Percentiles rank a stretch among this genome's conserved stretches.
Evolutionary conservation across 2,113 vertebrate genomes (phyloP).

Genomic region (Periophthalmus modestus): DNA sequence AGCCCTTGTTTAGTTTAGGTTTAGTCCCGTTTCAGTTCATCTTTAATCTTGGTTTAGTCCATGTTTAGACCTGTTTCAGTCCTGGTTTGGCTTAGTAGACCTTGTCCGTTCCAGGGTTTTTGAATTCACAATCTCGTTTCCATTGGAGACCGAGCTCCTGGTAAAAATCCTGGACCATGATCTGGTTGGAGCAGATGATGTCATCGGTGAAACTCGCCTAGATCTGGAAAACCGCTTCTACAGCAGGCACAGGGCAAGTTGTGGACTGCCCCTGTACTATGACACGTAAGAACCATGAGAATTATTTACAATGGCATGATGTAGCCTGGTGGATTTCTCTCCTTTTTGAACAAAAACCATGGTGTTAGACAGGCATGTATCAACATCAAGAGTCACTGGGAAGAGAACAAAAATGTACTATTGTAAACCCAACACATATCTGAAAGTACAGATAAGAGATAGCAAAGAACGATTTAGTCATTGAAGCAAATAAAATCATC

Average conservation of each 20-base stretch:
- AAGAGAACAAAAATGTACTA: too few species aligned
- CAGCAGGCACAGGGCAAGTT: constrained; percentile 86
- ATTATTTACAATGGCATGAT: neutral
- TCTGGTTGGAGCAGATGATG: constrained; percentile 87
- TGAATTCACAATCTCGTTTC: constrained; percentile 89
- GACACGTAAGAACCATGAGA: constrained; percentile 70
- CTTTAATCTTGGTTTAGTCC: neutral
- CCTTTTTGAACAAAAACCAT: neutral
- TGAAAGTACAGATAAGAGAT: too few species aligned
- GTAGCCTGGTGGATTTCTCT: neutral
- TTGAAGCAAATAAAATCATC: too few species aligned
- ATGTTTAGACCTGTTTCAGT: neutral
- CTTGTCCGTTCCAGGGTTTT: constrained; percentile 79
- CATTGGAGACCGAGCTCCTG: constrained; percentile 84
- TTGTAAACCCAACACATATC: too few species aligned
- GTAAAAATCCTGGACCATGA: constrained; percentile 88
- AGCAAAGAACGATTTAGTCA: too few species aligned
- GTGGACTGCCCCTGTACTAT: constrained; percentile 86
- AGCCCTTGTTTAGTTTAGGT: neutral
- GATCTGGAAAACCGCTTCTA: constrained; percentile 96
- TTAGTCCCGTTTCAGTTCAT: neutral
- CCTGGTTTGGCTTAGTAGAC: neutral
- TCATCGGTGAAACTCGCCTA: constrained; percentile 88
- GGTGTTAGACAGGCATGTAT: too few species aligned
- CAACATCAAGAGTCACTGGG: too few species aligned